Evolutionary conservation across 2,113 vertebrate species (phyloP).

Genomic region (Arothron firmamentum): DNA sequence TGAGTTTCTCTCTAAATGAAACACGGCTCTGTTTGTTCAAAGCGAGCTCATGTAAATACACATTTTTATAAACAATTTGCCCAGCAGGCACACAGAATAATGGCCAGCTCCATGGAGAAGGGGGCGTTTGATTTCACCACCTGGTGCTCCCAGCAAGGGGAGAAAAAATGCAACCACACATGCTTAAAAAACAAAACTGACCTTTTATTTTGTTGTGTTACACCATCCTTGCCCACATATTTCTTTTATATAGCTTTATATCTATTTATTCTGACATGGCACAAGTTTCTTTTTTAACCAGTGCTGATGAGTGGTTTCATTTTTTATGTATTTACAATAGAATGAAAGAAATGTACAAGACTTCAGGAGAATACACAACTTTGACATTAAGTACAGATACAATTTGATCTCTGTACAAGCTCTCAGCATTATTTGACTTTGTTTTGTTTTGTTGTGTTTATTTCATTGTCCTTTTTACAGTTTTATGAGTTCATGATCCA

Average conservation of each 20-base stretch:
- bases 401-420: constrained; percentile 89
- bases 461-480: constrained; percentile 1
- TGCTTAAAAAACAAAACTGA: constrained; percentile 80
- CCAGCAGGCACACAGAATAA: neutral
- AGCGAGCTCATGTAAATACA: constrained; percentile 16
- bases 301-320: constrained; percentile 82
- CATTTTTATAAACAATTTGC: constrained; percentile 3
- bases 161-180: constrained; percentile 55
- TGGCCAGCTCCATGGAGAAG: constrained; percentile 57
- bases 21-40: constrained; percentile 3
- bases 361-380: constrained; percentile 85
- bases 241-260: constrained; percentile 74
- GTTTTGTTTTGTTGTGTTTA: constrained; percentile 58
- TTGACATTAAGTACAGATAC: constrained; percentile 88
- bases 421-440: constrained; percentile 82
- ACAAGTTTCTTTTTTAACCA: constrained; percentile 81
- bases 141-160: neutral
- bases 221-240: constrained; percentile 67
- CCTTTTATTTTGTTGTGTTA: constrained; percentile 74
- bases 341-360: constrained; percentile 94
- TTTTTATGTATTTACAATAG: constrained; percentile 90
- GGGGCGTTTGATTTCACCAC: constrained; percentile 20
- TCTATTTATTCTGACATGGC: constrained; percentile 81
- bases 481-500: constrained; percentile 74
- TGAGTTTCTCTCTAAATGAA: constrained; percentile 9